These are phyloP conservation scores for Bibio marci DNA, from an alignment of 2,888 invertebrate species.

Conservation along the genomic window DNA sequence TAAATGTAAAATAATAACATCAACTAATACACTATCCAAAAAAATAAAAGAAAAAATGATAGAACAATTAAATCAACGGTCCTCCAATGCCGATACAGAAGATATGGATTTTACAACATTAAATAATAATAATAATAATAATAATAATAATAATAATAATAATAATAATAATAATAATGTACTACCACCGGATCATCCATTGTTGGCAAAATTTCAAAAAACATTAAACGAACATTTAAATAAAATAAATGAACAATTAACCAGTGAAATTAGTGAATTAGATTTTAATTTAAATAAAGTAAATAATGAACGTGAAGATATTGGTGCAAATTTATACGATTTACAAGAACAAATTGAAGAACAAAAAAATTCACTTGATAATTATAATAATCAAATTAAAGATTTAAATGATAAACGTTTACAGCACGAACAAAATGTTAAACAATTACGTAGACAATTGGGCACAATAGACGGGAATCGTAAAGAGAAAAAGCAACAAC, in stretches of 20 bases:
- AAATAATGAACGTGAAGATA: conserved; percentile 23
- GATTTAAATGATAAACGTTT: conserved; percentile 23
- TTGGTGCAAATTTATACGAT: conserved; percentile 31
- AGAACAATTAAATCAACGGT: no score
- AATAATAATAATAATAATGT: conserved; percentile 23
- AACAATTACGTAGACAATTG: conserved; percentile 21
- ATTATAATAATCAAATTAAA: conserved; percentile 27
- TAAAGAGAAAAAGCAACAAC: conserved; percentile 18
- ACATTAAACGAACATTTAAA: conserved; percentile 46
- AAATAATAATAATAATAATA: no score
- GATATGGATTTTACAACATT: no score
- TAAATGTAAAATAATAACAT: no score
- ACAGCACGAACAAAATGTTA: conserved; percentile 22
- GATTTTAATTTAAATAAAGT: conserved; percentile 30
- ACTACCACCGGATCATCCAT: conserved; percentile 52
- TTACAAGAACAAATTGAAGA: conserved; percentile 31
- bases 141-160: no score
- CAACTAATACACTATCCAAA: no score
- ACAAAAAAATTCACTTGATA: conserved; percentile 31
- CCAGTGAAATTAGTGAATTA: conserved; percentile 47
- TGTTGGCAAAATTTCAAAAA: conserved; percentile 55
- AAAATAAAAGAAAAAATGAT: no score
- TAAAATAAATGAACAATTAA: conserved; percentile 43
- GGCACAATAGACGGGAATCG: conserved; percentile 18
- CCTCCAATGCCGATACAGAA: no score